Percentiles rank a stretch among this genome's conserved stretches.
Evolutionary conservation across 2,113 vertebrate species (phyloP).

Genomic region (Calyptomena viridis): DNA sequence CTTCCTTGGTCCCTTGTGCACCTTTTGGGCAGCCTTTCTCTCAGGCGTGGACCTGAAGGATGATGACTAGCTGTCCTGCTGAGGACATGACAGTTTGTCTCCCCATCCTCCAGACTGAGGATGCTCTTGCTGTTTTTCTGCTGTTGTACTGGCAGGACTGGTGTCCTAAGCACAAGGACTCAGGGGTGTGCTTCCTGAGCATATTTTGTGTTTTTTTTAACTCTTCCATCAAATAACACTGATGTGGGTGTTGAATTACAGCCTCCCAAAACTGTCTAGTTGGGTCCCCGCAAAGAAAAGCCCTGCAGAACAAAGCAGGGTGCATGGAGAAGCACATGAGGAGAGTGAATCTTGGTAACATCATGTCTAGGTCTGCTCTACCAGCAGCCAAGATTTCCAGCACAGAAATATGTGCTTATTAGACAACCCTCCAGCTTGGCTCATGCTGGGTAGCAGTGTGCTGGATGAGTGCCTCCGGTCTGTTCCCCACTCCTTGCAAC

Average conservation of each 20-base stretch:
- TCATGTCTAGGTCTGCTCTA: not conserved
- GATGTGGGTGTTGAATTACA: not conserved
- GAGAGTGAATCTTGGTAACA: not conserved
- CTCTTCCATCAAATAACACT: not conserved
- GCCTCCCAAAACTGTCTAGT: not conserved
- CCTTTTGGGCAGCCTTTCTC: not conserved
- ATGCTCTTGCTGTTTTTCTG: not conserved
- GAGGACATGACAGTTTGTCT: not conserved
- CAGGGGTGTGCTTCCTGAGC: not conserved
- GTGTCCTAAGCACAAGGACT: not conserved
- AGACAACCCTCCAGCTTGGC: not conserved
- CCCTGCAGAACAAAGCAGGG: not conserved
- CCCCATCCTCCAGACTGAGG: not conserved
- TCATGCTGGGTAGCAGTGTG: fast-evolving
- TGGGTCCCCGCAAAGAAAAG: not conserved
- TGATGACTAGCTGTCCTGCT: not conserved
- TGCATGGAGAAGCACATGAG: not conserved
- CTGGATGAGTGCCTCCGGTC: not conserved
- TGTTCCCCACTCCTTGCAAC: not conserved
- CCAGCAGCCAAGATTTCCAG: not conserved
- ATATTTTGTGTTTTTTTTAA: not conserved
- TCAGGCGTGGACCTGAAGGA: not conserved
- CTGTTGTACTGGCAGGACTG: not conserved
- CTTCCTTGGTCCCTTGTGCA: not conserved
- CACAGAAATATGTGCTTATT: not conserved